Evolutionary conservation across 2,888 invertebrate genomes (phyloP).

Genomic region (Ennomos quercinarius): DNA sequence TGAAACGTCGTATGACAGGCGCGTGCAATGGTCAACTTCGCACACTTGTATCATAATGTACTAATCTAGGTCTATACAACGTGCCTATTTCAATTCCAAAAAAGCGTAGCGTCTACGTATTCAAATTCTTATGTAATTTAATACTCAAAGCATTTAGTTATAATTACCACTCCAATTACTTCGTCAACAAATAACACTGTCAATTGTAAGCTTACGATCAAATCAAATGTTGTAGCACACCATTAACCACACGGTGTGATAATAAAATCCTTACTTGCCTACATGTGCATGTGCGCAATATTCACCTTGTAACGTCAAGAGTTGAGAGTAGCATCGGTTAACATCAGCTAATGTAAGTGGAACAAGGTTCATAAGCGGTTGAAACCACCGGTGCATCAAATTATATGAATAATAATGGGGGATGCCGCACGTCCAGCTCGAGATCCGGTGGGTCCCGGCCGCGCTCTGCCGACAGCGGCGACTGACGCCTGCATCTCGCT

Average conservation of each 20-base stretch:
- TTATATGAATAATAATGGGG: slow-evolving; percentile 60
- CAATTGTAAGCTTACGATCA: neutral
- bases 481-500: slow-evolving; percentile 50
- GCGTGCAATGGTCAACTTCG: too few species aligned
- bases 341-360: slow-evolving; percentile 75
- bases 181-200: neutral
- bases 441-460: slow-evolving; percentile 41
- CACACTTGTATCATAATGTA: too few species aligned
- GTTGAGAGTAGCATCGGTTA: slow-evolving; percentile 62
- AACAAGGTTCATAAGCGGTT: slow-evolving; percentile 81
- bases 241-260: slow-evolving; percentile 51
- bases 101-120: too few species aligned
- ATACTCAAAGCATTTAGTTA: too few species aligned
- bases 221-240: slow-evolving; percentile 4
- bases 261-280: slow-evolving; percentile 39
- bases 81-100: too few species aligned
- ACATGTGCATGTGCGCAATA: slow-evolving; percentile 44
- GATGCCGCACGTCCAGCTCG: slow-evolving; percentile 43
- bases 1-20: too few species aligned
- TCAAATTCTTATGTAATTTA: too few species aligned
- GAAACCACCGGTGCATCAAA: slow-evolving; percentile 68
- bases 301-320: slow-evolving; percentile 63
- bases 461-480: slow-evolving; percentile 38
- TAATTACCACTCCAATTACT: too few species aligned
- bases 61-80: too few species aligned